Evolutionary conservation across 2,888 invertebrate genomes (phyloP), one percentile per base, ranked within the genome.

Genomic region (Drosophila pseudotalamancana): DNA sequence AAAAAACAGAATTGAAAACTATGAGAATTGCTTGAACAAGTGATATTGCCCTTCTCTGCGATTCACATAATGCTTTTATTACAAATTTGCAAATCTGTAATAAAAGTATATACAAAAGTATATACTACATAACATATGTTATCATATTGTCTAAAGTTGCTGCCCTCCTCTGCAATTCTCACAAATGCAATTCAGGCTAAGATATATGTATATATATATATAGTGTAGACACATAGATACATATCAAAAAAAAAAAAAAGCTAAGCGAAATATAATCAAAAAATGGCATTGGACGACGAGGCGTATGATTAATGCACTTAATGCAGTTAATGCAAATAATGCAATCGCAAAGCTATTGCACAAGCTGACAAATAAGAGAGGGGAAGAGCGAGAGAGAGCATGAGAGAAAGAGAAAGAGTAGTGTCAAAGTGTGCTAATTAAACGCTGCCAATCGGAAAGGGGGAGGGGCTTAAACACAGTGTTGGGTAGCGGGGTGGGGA

Each of bases 381-480:
- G 12, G 12, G 3, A 21, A 31, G 12, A 19, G 9, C 16, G 21
- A 21, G 35, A 11, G 12, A 6, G 31, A 11, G 42, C 23, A 43
- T 4, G 25, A 9, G 32, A 27, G 27, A n/a, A 5, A 31, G 37
- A 25, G 40, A 14, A 27, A 14, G 70, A 23, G 48, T 42, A 40
- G 50, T 53, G 65, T n/a, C 72, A 53, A 6, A 70, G 75, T 57
- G 56, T 31, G 75, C 72, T 75, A 73, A 73, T 73, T 72, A 72
- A 46, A 56, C 50, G 72, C 49, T 63, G 64, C 64, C 23, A 54
- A 49, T 55, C 54, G 32, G 49, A 12, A 25, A 23, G 39, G 0
- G 25, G 6, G 19, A 9, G 1, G 5, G n/a, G 9, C n/a, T 18
- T 16, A 2, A 9, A 2, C 8, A 5, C 2, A 23, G 23, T 40